Conservation (phyloP, 2,113 vertebrate genomes). For the Sinocyclocheilus anophthalmus region DNA sequence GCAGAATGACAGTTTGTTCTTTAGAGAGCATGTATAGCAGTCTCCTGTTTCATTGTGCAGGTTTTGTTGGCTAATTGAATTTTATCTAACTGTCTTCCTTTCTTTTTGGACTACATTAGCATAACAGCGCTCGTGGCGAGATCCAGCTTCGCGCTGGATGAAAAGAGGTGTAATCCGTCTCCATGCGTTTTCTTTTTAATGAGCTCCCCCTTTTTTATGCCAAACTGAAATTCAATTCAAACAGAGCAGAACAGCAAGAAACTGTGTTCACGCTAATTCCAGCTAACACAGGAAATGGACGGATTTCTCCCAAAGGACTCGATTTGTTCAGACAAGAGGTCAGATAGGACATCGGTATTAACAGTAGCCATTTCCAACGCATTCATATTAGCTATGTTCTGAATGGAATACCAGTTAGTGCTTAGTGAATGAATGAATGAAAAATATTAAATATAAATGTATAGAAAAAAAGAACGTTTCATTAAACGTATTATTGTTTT, state of each 20-base stretch:
- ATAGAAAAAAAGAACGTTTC: too few relatives aligned
- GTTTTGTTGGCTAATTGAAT: conserved; percentile 38
- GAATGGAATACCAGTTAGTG: not conserved
- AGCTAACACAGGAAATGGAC: conserved; percentile 12
- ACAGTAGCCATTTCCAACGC: conserved; percentile 6
- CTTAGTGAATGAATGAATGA: not conserved
- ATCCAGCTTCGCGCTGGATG: not conserved
- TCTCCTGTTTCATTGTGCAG: conserved; percentile 24
- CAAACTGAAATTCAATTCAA: conserved; percentile 38
- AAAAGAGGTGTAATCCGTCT: conserved; percentile 24
- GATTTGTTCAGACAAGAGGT: conserved; percentile 36
- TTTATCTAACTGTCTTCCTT: conserved; percentile 29
- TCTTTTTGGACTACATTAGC: conserved; percentile 20
- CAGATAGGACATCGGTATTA: conserved; percentile 28
- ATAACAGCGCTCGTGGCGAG: conserved; percentile 20
- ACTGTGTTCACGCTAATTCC: conserved; percentile 24
- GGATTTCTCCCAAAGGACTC: conserved; percentile 37
- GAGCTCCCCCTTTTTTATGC: conserved; percentile 7
- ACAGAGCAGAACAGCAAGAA: not conserved
- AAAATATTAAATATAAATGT: too few relatives aligned
- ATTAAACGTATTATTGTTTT: too few relatives aligned
- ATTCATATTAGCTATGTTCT: not conserved
- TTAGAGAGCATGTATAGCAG: not conserved
- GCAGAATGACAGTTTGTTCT: conserved; percentile 29
- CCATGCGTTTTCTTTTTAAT: conserved; percentile 14